A percentile compares a stretch with the other conserved stretches of the same genome.
These are phyloP conservation scores for Chalcosyrphus nemorum DNA, from an alignment of 2,888 invertebrate genomes.

Conservation along the genomic window DNA sequence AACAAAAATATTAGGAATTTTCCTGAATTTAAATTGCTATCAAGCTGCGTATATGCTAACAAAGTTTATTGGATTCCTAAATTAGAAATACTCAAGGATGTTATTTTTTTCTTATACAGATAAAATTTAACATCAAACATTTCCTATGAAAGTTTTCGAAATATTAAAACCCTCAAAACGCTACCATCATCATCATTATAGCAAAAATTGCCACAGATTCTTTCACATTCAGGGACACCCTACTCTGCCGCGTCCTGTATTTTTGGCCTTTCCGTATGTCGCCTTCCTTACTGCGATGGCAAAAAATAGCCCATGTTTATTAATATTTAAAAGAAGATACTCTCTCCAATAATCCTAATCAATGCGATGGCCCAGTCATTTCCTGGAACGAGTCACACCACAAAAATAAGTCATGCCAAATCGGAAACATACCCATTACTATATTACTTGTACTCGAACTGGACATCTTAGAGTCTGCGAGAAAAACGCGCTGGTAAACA, in stretches of 20 bases:
- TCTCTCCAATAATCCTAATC: constrained; percentile 23
- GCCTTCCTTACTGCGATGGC: background rate
- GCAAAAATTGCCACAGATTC: constrained; percentile 4
- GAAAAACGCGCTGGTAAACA: constrained; percentile 35
- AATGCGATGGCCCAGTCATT: background rate
- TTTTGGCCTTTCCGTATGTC: background rate
- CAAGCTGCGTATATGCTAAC: too few relatives aligned
- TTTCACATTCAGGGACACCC: constrained; percentile 8
- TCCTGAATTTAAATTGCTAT: too few relatives aligned
- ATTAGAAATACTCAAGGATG: background rate
- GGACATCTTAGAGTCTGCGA: background rate
- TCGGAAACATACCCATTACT: background rate
- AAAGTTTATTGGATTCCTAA: too few relatives aligned
- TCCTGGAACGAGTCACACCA: background rate
- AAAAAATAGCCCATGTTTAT: background rate
- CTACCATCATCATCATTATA: background rate
- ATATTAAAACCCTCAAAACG: constrained; percentile 19
- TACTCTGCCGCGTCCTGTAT: constrained; percentile 9
- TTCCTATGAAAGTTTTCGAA: background rate
- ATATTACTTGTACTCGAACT: background rate
- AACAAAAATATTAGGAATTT: too few relatives aligned
- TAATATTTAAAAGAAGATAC: constrained; percentile 4
- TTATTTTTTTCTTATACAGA: too few relatives aligned
- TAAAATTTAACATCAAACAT: background rate
- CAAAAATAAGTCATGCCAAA: background rate